Evolutionary conservation across 2,113 vertebrate genomes (phyloP).

Genomic region (Panthera uncia): DNA sequence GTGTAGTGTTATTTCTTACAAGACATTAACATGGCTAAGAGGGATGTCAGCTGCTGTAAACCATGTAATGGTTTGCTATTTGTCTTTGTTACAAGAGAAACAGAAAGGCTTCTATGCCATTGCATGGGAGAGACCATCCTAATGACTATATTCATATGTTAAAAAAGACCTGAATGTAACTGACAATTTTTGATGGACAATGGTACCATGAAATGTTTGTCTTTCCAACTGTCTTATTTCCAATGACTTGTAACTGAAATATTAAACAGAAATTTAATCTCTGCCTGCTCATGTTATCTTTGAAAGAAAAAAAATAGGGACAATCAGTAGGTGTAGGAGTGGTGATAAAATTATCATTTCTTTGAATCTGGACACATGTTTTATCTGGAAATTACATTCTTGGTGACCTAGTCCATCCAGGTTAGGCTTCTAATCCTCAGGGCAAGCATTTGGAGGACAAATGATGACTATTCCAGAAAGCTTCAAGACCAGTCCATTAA

Average conservation of each 20-base stretch:
- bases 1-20: constrained; percentile 59
- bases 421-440: not conserved
- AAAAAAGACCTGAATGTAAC: constrained; percentile 53
- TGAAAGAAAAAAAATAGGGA: constrained; percentile 48
- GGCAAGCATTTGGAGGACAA: not conserved
- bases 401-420: not conserved
- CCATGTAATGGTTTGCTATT: constrained; percentile 35
- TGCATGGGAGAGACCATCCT: not conserved
- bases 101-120: not conserved
- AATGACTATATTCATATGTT: not conserved
- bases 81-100: constrained; percentile 28
- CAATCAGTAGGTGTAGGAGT: not conserved
- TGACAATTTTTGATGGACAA: constrained; percentile 46
- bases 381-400: not conserved
- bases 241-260: constrained; percentile 13
- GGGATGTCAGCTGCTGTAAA: constrained; percentile 35
- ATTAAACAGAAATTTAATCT: constrained; percentile 49
- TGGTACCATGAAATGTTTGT: constrained; percentile 20
- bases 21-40: constrained; percentile 15
- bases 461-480: not conserved
- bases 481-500: not conserved
- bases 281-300: constrained; percentile 41
- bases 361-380: not conserved
- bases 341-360: constrained; percentile 5
- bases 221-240: constrained; percentile 18